Base-by-base conservation (phyloP, 2,888 invertebrate genomes). In the Toxonevra muliebris region DNA sequence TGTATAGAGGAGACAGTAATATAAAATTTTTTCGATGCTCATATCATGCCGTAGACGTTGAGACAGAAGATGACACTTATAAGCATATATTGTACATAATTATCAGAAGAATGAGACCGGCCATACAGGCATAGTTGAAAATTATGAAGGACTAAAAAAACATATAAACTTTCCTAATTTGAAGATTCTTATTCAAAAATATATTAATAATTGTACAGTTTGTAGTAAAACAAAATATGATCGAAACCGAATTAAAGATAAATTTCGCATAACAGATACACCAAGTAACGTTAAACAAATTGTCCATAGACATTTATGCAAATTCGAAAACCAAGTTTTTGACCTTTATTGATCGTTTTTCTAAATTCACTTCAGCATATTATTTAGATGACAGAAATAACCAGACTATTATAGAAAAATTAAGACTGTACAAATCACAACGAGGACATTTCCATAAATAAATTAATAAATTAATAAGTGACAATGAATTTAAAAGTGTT, bases 301-400 rank as follows among this genome's bases (percentile, higher is more conserved):
- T 30, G 13, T 63, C 13, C 66, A 53, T 68, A 62, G 60, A 64
- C 40, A 30, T 48, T 11, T 67, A 65, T 30, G 63, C 57, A 0
- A 63, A 63, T 43, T 66, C 63, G 5, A 71, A 71, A 61, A 60
- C 65, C 42, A 70, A 70, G 40, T 70, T 72, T 69, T 41, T 71
- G 9, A 69, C 66, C 17, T 66, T 72, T 58, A 68, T 70, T 30
- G 71, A 73, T n/a, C 20, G 43, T 48, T 73, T 72, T 64, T 71
- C 69, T 12, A 75, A 75, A 69, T 72, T 71, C 63, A 63, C 71
- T 17, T 65, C 69, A 43, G 70, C 68, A 1, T 73, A 55, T 58
- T 69, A 65, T 45, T 64, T 72, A 19, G 71, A 73, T 20, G 71
- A 75, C 57, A 68, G 71, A 41, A 67, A 57, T 30, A 64, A 58